A percentile compares a stretch with the other conserved stretches of the same genome.
These are phyloP conservation scores for Montipora capricornis DNA, from an alignment of 64 coral and sea anemone genomes.

Conservation along the genomic window DNA sequence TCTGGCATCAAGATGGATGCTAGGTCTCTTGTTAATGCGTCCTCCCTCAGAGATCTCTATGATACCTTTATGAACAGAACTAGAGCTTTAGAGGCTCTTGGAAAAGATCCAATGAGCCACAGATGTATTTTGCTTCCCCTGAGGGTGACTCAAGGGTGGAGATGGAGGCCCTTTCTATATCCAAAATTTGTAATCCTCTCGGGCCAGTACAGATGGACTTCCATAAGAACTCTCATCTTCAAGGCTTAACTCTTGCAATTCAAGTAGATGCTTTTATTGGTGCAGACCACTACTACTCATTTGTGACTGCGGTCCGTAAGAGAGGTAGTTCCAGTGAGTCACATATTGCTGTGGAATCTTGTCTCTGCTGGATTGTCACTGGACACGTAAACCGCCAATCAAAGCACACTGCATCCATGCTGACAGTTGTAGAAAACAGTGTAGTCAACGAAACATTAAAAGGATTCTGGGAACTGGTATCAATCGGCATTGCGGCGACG, in stretches of 20 bases:
- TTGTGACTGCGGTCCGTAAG: not conserved
- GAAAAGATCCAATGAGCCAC: too few species aligned
- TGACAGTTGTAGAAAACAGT: not conserved
- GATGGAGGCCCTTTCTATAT: too few species aligned
- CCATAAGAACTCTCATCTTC: constrained; percentile 5
- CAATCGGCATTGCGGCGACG: not conserved
- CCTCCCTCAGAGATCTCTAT: too few species aligned
- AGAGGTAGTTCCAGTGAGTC: too few species aligned
- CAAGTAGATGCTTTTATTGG: constrained; percentile 51
- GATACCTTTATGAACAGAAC: too few species aligned
- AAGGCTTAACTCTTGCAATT: constrained; percentile 27
- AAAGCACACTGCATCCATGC: not conserved
- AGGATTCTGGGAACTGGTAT: constrained; percentile 25
- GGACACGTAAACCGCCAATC: not conserved
- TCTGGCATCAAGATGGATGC: too few species aligned
- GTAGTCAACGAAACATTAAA: not conserved
- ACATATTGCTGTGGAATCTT: too few species aligned
- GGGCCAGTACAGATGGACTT: not conserved
- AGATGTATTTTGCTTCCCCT: too few species aligned
- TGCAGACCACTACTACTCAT: constrained; percentile 31
- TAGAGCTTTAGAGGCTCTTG: too few species aligned
- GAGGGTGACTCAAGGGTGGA: too few species aligned
- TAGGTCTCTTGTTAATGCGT: too few species aligned
- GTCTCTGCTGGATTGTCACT: not conserved
- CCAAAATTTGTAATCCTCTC: too few species aligned